Percentiles rank a stretch among this genome's conserved stretches.
phyloP scores from a whole-genome alignment of 1,140 invertebrate genomes.

The Stenopsyche tienmushanensis region DNA sequence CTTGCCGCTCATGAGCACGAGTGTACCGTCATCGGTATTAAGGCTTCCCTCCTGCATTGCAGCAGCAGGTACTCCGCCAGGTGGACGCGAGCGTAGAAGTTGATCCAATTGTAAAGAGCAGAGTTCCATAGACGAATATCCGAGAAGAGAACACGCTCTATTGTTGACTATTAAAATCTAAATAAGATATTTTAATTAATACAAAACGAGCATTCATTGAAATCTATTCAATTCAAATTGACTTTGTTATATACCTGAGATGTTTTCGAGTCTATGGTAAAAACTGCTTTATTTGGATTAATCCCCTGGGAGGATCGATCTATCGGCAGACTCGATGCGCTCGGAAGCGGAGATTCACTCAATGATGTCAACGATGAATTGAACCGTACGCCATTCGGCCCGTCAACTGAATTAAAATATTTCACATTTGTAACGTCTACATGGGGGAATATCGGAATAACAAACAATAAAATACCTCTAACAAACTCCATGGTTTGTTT shows the following conservation, averaged over 20 bases:
- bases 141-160: constrained; percentile 60
- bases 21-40: constrained; percentile 58
- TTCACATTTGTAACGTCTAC: not conserved
- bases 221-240: no score
- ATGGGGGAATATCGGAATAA: not conserved
- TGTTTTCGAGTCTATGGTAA: constrained; percentile 58
- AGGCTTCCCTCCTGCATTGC: constrained; percentile 59
- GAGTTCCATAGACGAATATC: constrained; percentile 59
- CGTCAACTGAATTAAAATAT: constrained; percentile 49
- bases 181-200: constrained; percentile 27
- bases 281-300: constrained; percentile 59
- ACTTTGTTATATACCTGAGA: constrained; percentile 47
- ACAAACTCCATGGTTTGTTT: constrained; percentile 52
- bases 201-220: no score
- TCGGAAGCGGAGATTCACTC: constrained; percentile 36
- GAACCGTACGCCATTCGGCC: constrained; percentile 55
- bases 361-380: constrained; percentile 48
- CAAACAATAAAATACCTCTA: constrained; percentile 43
- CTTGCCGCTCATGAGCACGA: constrained; percentile 63
- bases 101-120: constrained; percentile 58
- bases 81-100: constrained; percentile 55
- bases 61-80: constrained; percentile 54
- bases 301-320: constrained; percentile 46
- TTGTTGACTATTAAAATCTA: constrained; percentile 66
- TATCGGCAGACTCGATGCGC: constrained; percentile 23